Base-by-base conservation (phyloP, 2,797 vertebrate species). In the Sarcoramphus papa region DNA sequence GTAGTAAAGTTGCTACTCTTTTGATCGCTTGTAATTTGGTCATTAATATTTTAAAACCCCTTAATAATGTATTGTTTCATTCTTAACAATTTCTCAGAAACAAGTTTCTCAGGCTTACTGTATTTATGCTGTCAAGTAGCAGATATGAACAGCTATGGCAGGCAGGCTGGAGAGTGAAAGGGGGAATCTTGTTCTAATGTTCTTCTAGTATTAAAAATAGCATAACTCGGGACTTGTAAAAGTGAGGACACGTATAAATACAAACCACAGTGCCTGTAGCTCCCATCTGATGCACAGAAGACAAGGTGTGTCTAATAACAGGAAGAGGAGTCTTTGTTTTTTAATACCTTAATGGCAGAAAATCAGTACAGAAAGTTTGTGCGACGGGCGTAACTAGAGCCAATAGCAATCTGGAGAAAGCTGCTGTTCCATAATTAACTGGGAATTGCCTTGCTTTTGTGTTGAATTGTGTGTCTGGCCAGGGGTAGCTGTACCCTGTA, bases 221-320 rank as follows among this genome's bases (percentile, higher is more conserved):
- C 21, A 3, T 35, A 73, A 57, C 31, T 74, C 23, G 4, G 35
- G 43, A 48, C 50, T n/a, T 48, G 15, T 10, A 9, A 28, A 68
- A 64, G 28, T 2, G 22, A 73, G 64, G 40, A n/a, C 14, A 12
- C 0, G 0, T 21, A 21, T 31, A 47, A 80, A 83, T 53, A 11
- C 31, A 53, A 53, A 47, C 37, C 41, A 5, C 25, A 11, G 21
- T 31, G 45, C 48, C 57, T 40, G 37, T 67, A 80, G 51, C 65
- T 80, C 35, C 4, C 7, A 5, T 35, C 14, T 28, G 47, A 33
- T 56, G 50, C 22, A 13, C n/a, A 17, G 43, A 63, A 40, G 14
- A 37, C 31, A 13, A 51, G 47, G 25, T 45, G 56, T 57, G 53
- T 21, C 33, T 67, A 15, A 5, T 22, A 47, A 48, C 22, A 45